Conservation (phyloP, 2,797 vertebrate genomes). For the Protonibea diacanthus region DNA sequence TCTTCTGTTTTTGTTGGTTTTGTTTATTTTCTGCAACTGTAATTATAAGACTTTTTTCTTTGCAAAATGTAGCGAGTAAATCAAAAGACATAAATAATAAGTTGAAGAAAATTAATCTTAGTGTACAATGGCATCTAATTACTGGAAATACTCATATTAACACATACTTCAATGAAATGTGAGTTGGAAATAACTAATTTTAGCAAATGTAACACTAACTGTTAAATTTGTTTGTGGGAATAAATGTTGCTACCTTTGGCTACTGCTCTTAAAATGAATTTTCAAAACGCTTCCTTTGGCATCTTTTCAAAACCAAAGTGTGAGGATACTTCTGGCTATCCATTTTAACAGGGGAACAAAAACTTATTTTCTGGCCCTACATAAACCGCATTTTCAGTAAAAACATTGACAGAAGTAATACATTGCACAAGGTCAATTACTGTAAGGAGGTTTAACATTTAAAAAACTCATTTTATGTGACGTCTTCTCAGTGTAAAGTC, state of each 20-base stretch:
- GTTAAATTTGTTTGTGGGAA: neutral
- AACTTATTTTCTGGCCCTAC: neutral
- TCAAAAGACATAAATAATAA: neutral
- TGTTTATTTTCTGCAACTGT: neutral
- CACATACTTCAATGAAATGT: constrained; percentile 2
- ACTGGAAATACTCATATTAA: neutral
- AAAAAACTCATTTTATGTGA: neutral
- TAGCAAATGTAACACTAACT: neutral
- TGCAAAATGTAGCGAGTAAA: neutral
- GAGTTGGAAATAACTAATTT: neutral
- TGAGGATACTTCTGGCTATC: neutral
- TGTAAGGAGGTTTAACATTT: neutral
- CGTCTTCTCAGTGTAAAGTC: neutral
- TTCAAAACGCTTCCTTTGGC: constrained; percentile 7
- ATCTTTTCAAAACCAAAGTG: constrained; percentile 8
- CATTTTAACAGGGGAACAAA: neutral
- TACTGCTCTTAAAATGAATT: neutral
- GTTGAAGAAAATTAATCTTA: neutral
- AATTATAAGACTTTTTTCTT: neutral
- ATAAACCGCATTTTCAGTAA: neutral
- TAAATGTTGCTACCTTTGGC: neutral
- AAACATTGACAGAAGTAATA: no score
- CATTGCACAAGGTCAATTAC: neutral
- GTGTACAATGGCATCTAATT: neutral
- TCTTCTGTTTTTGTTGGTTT: neutral